These are phyloP conservation scores for Rotaria socialis DNA, from an alignment of 2,888 invertebrate species.

Conservation along the genomic window DNA sequence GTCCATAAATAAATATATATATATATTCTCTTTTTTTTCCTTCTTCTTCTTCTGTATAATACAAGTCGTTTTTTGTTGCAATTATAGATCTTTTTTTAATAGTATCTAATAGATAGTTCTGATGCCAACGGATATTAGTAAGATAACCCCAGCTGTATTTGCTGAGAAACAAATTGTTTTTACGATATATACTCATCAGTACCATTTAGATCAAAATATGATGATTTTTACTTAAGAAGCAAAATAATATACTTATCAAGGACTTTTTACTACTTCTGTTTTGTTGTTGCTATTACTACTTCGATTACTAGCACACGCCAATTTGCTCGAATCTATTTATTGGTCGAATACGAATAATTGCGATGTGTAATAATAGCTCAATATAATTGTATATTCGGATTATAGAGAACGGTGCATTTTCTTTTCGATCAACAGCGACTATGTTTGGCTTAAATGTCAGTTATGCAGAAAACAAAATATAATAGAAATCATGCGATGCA, in stretches of 20 bases:
- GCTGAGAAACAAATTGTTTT: background rate
- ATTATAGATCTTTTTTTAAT: background rate
- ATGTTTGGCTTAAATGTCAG: background rate
- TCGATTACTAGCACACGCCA: background rate
- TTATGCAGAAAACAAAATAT: background rate
- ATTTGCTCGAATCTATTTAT: background rate
- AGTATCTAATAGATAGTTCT: background rate
- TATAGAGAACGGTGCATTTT: background rate
- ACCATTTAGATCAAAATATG: background rate
- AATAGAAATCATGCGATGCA: background rate
- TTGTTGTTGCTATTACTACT: background rate
- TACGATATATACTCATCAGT: background rate
- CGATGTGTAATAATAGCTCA: background rate
- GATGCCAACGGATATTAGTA: background rate
- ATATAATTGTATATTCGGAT: background rate
- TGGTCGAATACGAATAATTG: background rate
- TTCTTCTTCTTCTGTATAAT: background rate
- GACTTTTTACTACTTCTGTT: background rate
- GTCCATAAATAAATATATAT: background rate
- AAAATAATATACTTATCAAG: background rate
- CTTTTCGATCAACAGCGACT: background rate
- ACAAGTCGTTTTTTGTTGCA: background rate
- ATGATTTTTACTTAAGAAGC: background rate
- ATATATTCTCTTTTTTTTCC: background rate
- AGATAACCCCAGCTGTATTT: background rate